Base-by-base conservation (phyloP, 2,113 vertebrate species). In the Engraulis encrasicolus region DNA sequence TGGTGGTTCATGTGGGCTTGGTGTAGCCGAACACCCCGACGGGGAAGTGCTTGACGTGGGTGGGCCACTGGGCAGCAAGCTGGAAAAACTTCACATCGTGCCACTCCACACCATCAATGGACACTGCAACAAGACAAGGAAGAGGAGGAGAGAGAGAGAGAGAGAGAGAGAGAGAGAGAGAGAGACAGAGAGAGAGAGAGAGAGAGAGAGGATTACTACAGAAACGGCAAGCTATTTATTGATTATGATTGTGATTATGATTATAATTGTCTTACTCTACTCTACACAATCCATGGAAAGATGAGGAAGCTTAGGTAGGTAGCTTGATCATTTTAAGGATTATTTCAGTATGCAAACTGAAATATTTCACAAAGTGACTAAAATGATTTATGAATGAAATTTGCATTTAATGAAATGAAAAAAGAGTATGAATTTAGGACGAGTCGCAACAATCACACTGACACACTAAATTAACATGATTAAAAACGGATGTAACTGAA, bases 21-120 rank as follows among this genome's bases (percentile, higher is more conserved):
- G 90, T 95, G 92, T 95, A 95, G 85, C 95, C 91, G 0, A 96
- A 96, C 86, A 96, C 94, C 82, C 96, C 96, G 14, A 96, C 94
- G 6, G 96, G 96, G 89, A 96, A 95, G 90, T 96, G 94, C 88
- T 96, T 96, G 87, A 96, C 95, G 0, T 96, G 96, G 0, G 96
- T 96, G 74, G 96, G 96, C 96, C 96, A 96, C 92, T 96, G 96
- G 1, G 96, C 96, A 0, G 96, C 95, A 78, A 96, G 92, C 91
- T 96, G 95, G 90, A 96, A 96, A 91, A 96, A 96, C 91, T 96
- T 95, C 52, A 96, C 96, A 0, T 96, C 94, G 2, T 95, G 96
- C 96, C 96, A 96, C 84, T 96, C 96, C 38, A 96, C 95, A 0
- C 96, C 95, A 50, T 96, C 96, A 54, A 97, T 94, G 6, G 94